These are phyloP conservation scores for Eurytoma adleriae DNA, from an alignment of 2,888 invertebrate species.

Conservation along the genomic window DNA sequence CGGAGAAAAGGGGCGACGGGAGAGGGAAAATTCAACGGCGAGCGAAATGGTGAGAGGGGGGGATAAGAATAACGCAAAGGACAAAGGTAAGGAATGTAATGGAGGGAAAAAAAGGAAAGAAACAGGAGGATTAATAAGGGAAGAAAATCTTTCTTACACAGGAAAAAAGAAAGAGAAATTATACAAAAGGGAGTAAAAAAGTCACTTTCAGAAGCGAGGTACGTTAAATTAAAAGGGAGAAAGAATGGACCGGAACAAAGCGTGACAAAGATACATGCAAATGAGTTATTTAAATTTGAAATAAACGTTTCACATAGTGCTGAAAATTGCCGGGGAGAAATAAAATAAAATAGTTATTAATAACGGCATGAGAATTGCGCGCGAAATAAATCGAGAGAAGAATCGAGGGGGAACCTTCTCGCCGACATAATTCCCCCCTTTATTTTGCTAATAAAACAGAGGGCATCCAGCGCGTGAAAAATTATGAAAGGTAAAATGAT, in stretches of 20 bases:
- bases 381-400: background rate
- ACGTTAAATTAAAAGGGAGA: slow-evolving; percentile 30
- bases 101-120: background rate
- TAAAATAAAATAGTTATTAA: background rate
- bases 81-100: background rate
- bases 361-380: background rate
- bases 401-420: no score
- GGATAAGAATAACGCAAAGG: background rate
- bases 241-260: slow-evolving; percentile 35
- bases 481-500: no score
- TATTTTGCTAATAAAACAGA: no score
- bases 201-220: slow-evolving; percentile 11
- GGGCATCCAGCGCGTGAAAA: no score
- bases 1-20: background rate
- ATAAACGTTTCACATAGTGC: background rate
- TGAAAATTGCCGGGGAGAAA: background rate
- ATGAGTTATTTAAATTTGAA: slow-evolving; percentile 35
- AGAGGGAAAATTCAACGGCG: slow-evolving; percentile 9
- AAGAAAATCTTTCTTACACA: slow-evolving; percentile 16
- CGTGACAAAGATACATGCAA: slow-evolving; percentile 32
- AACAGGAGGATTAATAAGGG: slow-evolving; percentile 31
- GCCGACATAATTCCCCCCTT: no score
- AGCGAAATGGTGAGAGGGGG: background rate
- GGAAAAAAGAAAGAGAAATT: background rate
- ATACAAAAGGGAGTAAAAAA: background rate